These are phyloP conservation scores for Sceloporus tristichus DNA, from an alignment of 2,113 vertebrate species.

Conservation along the genomic window DNA sequence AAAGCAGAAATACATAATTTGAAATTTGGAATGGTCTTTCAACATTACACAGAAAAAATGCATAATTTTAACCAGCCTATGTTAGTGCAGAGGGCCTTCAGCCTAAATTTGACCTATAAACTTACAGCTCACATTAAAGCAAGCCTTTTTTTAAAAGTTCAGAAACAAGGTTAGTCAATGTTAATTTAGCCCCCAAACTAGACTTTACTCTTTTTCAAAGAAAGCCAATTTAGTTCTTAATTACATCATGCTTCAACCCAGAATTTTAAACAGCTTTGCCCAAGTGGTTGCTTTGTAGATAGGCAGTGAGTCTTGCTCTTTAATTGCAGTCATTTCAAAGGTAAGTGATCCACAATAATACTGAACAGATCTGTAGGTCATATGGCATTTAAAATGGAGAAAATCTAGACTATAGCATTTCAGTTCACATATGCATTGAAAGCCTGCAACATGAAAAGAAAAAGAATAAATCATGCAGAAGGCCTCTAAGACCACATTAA, in stretches of 20 bases:
- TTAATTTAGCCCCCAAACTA: constrained; percentile 10
- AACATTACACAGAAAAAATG: not conserved
- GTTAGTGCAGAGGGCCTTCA: not conserved
- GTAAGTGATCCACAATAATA: constrained; percentile 1
- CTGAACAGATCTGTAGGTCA: not conserved
- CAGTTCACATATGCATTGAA: not conserved
- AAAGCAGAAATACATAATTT: not conserved
- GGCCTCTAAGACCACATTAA: not conserved
- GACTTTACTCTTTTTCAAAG: not conserved
- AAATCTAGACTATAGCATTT: not conserved
- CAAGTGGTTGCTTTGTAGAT: constrained; percentile 15
- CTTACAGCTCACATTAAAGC: not conserved
- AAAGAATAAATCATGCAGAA: not conserved
- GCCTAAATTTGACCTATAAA: not conserved
- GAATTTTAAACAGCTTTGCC: constrained; percentile 28
- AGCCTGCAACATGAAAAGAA: not conserved
- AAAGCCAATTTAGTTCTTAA: not conserved
- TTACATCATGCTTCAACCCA: not conserved
- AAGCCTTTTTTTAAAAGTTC: not conserved
- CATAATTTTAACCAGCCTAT: not conserved
- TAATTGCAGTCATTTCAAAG: constrained; percentile 10
- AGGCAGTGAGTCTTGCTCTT: not conserved
- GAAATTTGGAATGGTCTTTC: not conserved
- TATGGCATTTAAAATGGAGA: not conserved
- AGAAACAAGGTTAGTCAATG: not conserved